These are phyloP conservation scores for Anas georgica DNA, from an alignment of 2,797 vertebrate species.

Conservation along the genomic window DNA sequence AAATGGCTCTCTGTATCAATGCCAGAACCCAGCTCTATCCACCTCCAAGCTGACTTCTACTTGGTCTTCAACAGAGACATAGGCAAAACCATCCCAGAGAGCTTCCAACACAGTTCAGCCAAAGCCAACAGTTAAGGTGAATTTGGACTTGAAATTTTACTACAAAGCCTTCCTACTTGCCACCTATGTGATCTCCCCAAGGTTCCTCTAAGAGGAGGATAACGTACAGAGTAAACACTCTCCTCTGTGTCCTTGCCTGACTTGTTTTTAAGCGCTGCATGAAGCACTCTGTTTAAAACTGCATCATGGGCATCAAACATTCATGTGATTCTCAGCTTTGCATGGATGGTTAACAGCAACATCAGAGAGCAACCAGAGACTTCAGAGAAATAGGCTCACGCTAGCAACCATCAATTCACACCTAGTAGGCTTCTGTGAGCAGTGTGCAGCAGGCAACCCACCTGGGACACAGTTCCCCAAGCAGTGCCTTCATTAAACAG, in stretches of 20 bases:
- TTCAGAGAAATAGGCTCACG: background rate
- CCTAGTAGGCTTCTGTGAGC: background rate
- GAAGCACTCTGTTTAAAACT: background rate
- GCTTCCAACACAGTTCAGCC: background rate
- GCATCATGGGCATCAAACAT: background rate
- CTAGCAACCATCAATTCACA: conserved; percentile 19
- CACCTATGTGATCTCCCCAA: background rate
- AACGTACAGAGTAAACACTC: background rate
- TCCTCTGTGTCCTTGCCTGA: background rate
- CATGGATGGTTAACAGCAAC: background rate
- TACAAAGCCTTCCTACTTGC: background rate
- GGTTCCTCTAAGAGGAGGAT: background rate
- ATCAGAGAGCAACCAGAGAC: conserved; percentile 21
- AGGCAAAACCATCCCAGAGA: background rate
- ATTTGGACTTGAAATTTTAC: background rate
- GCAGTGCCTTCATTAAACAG: background rate
- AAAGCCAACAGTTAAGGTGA: background rate
- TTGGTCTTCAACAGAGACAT: background rate
- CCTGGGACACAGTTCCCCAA: background rate
- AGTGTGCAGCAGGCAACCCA: background rate
- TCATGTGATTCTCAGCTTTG: background rate
- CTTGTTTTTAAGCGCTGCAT: background rate
- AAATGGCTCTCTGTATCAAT: background rate
- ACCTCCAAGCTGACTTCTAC: background rate
- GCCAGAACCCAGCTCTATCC: background rate